Evolutionary conservation across 1,140 invertebrate genomes (phyloP).

Genomic region (Caerostris extrusa): DNA sequence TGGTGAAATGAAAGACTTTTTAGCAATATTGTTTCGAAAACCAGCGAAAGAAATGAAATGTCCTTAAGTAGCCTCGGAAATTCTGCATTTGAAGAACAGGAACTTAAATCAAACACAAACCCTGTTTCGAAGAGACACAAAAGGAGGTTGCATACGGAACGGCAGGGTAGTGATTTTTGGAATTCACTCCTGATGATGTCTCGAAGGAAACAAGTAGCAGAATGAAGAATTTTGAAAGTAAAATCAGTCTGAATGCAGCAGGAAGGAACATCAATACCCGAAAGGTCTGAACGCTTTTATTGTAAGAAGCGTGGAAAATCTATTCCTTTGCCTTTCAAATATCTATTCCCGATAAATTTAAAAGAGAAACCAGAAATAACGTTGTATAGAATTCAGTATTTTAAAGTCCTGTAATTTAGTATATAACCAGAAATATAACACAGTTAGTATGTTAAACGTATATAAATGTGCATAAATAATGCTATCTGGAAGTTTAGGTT

Average conservation of each 20-base stretch:
- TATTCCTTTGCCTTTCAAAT: constrained; percentile 47
- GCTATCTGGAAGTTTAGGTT: too few species aligned
- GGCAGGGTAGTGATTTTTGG: constrained; percentile 38
- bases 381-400: neutral
- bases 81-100: constrained; percentile 44
- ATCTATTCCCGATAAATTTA: constrained; percentile 33
- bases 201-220: constrained; percentile 57
- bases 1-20: constrained; percentile 53
- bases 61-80: constrained; percentile 46
- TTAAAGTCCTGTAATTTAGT: neutral
- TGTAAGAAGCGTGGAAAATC: constrained; percentile 24
- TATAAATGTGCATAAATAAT: too few species aligned
- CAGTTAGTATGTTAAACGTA: too few species aligned
- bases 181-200: constrained; percentile 45
- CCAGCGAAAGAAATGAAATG: constrained; percentile 69
- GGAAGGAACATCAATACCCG: constrained; percentile 18
- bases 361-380: neutral
- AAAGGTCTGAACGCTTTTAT: constrained; percentile 38
- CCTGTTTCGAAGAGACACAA: constrained; percentile 53
- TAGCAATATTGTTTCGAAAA: constrained; percentile 64
- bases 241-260: constrained; percentile 64
- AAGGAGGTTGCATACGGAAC: constrained; percentile 37
- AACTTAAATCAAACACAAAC: constrained; percentile 72
- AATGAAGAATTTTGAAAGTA: constrained; percentile 73
- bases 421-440: neutral